Evolutionary conservation across 2,888 invertebrate species (phyloP).

Genomic region (Mesopsocus fuscifrons): DNA sequence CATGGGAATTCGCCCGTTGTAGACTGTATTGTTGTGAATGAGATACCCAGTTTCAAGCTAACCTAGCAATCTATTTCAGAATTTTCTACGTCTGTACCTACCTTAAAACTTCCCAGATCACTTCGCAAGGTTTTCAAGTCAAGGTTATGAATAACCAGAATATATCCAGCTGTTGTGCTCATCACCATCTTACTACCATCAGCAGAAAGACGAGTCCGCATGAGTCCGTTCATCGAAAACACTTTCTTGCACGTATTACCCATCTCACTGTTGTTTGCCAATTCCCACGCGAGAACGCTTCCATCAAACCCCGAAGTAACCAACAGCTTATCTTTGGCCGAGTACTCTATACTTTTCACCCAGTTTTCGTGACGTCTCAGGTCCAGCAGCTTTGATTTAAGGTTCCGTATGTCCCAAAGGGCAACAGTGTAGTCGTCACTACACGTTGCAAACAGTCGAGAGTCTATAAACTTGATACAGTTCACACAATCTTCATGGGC

Average conservation of each 20-base stretch:
- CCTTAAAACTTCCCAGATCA: conserved; percentile 71
- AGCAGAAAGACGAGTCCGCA: conserved; percentile 74
- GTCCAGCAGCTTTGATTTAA: conserved; percentile 54
- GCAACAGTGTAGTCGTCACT: conserved; percentile 88
- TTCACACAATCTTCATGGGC: conserved; percentile 85
- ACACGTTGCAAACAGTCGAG: conserved; percentile 75
- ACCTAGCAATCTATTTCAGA: no score
- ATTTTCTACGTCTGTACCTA: no score
- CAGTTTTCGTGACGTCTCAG: conserved; percentile 81
- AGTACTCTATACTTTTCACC: conserved; percentile 93
- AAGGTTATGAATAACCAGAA: conserved; percentile 76
- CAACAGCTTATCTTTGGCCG: conserved; percentile 59
- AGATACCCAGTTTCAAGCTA: no score
- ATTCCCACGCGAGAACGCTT: conserved; percentile 85
- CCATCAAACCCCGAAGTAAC: conserved; percentile 89
- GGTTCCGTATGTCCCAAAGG: conserved; percentile 78
- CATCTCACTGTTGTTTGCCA: conserved; percentile 59
- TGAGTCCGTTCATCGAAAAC: conserved; percentile 67
- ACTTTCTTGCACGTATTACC: conserved; percentile 57
- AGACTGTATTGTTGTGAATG: no score
- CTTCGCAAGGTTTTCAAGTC: conserved; percentile 57
- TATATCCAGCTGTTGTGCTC: conserved; percentile 75
- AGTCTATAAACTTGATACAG: conserved; percentile 78
- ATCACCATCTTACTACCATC: conserved; percentile 75
- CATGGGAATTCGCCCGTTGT: no score